Evolutionary conservation across 2,113 vertebrate genomes (phyloP).

Genomic region (Leptobrachium ailaonicum): DNA sequence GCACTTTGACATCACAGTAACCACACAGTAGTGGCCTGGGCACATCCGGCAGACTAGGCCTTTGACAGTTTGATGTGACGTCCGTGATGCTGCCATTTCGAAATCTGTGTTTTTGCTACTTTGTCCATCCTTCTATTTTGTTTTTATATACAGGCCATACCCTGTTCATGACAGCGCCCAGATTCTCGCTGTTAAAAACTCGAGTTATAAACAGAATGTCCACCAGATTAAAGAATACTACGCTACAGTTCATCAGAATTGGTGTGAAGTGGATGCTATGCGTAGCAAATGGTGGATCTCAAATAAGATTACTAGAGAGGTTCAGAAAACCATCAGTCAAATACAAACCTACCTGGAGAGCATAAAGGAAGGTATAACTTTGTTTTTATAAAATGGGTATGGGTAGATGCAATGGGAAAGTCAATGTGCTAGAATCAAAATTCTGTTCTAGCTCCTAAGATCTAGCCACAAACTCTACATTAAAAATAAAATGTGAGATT

Average conservation of each 20-base stretch:
- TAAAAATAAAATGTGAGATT: too few species aligned
- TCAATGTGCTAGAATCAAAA: too few species aligned
- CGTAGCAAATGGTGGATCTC: conserved; percentile 89
- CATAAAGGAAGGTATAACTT: conserved; percentile 72
- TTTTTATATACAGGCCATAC: conserved; percentile 62
- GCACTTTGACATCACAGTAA: too few species aligned
- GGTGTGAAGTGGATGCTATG: conserved; percentile 73
- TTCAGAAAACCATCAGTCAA: conserved; percentile 69
- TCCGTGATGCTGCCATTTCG: too few species aligned
- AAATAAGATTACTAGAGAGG: conserved; percentile 70
- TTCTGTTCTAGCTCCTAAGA: too few species aligned
- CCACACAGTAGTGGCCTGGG: too few species aligned
- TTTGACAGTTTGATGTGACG: too few species aligned
- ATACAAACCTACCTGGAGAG: conserved; percentile 81
- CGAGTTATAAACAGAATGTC: conserved; percentile 73
- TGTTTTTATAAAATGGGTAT: not conserved
- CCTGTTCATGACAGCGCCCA: conserved; percentile 77
- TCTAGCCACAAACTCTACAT: too few species aligned
- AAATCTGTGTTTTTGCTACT: too few species aligned
- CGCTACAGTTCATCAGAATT: conserved; percentile 81
- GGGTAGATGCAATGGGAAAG: too few species aligned
- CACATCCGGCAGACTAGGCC: too few species aligned
- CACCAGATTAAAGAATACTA: conserved; percentile 71
- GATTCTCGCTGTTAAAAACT: conserved; percentile 74
- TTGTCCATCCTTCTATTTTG: not conserved